Evolutionary conservation across 2,113 vertebrate genomes (phyloP).

Genomic region (Narcine bancroftii): DNA sequence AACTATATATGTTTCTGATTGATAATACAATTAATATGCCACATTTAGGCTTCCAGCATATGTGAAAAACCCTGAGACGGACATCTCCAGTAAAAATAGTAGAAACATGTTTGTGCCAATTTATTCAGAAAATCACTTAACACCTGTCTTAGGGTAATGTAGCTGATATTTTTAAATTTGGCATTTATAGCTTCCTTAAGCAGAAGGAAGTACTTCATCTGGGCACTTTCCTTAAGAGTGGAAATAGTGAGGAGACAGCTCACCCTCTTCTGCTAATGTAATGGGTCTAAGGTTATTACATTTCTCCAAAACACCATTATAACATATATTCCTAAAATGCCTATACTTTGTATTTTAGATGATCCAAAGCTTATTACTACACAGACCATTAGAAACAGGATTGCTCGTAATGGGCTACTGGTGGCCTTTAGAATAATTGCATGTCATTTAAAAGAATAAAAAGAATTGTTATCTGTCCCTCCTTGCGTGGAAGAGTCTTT

Average conservation of each 20-base stretch:
- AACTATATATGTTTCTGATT: constrained; percentile 35
- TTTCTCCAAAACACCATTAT: constrained; percentile 18
- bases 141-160: constrained; percentile 22
- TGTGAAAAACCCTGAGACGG: not conserved
- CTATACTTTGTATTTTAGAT: not conserved
- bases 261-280: constrained; percentile 20
- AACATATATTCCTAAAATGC: not conserved
- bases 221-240: not conserved
- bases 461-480: constrained; percentile 1
- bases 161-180: constrained; percentile 33
- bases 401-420: not conserved
- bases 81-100: constrained; percentile 20
- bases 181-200: constrained; percentile 21
- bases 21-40: constrained; percentile 36
- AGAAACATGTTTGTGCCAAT: constrained; percentile 21
- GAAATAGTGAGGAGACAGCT: not conserved
- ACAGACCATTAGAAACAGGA: not conserved
- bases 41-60: not conserved
- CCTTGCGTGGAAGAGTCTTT: not conserved
- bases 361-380: constrained; percentile 7
- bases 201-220: not conserved
- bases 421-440: constrained; percentile 12
- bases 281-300: constrained; percentile 24
- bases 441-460: not conserved
- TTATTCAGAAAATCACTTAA: constrained; percentile 23